Evolutionary conservation across 2,113 vertebrate genomes (phyloP).

Genomic region (Ciconia boyciana): DNA sequence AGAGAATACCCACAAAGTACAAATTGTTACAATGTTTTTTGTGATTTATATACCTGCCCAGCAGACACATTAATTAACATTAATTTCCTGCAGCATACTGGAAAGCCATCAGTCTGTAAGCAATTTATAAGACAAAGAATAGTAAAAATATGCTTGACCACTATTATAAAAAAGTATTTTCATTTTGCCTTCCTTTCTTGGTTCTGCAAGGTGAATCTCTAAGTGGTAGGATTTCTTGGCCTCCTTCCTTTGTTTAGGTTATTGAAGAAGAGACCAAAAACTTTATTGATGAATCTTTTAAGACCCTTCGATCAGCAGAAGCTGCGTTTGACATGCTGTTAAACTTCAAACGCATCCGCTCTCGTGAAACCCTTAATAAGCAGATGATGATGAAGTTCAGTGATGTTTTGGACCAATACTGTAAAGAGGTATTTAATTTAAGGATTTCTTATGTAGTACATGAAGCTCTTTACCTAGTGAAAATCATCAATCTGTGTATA

Average conservation of each 20-base stretch:
- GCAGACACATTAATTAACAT: not conserved
- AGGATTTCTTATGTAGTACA: not conserved
- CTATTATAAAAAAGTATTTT: not conserved
- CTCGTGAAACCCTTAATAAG: constrained; percentile 80
- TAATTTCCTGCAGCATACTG: not conserved
- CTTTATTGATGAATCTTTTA: constrained; percentile 91
- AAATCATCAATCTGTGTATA: not conserved
- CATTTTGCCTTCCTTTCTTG: not conserved
- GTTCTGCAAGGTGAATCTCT: not conserved
- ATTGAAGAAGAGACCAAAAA: constrained; percentile 86
- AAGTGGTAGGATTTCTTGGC: not conserved
- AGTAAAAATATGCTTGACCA: not conserved
- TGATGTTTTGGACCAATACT: constrained; percentile 84
- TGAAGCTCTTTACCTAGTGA: not conserved
- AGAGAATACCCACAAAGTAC: not conserved
- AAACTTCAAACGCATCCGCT: constrained; percentile 85
- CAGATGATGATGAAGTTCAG: constrained; percentile 90
- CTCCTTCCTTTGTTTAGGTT: constrained; percentile 66
- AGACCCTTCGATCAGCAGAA: constrained; percentile 85
- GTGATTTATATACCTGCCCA: not conserved
- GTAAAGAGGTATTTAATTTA: constrained; percentile 84
- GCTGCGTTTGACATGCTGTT: constrained; percentile 88
- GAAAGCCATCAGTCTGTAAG: not conserved
- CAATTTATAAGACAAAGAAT: not conserved
- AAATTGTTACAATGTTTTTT: not conserved